Percentiles rank a stretch among this genome's conserved stretches.
phyloP scores from a whole-genome alignment of 1,140 invertebrate species.

The Chymomyza costata region DNA sequence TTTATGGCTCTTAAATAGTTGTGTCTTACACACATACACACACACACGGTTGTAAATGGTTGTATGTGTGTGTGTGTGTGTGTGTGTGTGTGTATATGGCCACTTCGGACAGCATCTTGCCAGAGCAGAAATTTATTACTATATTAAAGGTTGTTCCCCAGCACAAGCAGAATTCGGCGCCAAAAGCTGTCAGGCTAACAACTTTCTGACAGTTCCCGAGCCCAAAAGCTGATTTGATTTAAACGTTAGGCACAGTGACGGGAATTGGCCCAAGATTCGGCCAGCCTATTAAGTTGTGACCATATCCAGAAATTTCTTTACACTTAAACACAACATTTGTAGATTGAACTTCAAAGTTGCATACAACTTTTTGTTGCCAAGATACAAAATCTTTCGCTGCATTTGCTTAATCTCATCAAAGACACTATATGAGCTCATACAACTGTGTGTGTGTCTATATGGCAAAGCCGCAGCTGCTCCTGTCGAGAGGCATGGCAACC shows the following conservation, averaged over 20 bases:
- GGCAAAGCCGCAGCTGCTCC: constrained; percentile 6
- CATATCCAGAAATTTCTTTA: neutral
- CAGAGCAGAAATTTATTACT: constrained; percentile 63
- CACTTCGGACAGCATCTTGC: constrained; percentile 48
- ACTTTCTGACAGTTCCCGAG: constrained; percentile 26
- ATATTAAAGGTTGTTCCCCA: constrained; percentile 59
- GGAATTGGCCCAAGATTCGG: neutral
- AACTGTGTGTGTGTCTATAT: no score
- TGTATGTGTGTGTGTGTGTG: no score
- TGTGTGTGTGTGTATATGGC: no score
- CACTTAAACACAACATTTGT: neutral
- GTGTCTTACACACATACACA: constrained; percentile 13
- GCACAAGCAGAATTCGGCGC: no score
- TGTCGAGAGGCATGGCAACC: neutral
- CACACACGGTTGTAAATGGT: no score
- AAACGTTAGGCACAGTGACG: constrained; percentile 1
- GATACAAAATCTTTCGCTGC: no score
- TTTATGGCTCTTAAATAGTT: constrained; percentile 73
- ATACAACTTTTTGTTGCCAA: no score
- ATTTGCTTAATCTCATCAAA: constrained; percentile 4
- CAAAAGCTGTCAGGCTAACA: no score
- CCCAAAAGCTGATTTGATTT: constrained; percentile 17
- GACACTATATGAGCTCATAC: no score
- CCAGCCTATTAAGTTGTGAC: neutral
- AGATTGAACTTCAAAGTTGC: constrained; percentile 16